Evolutionary conservation across 2,888 invertebrate species (phyloP).

Genomic region (Ariolimax columbianus): DNA sequence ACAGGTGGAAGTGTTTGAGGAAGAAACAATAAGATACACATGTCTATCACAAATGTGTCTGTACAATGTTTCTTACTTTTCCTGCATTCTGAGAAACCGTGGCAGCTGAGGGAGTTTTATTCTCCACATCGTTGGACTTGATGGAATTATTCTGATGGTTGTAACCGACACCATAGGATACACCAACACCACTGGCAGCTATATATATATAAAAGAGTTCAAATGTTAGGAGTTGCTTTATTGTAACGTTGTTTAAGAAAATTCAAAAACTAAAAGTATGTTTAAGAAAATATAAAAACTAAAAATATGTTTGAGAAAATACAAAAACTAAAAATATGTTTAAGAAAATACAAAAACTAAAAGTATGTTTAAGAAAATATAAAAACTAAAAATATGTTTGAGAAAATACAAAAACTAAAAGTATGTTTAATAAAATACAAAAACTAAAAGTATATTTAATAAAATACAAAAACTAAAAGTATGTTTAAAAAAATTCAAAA

Average conservation of each 20-base stretch:
- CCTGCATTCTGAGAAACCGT: constrained; percentile 21
- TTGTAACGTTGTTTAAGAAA: neutral
- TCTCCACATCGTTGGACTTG: constrained; percentile 44
- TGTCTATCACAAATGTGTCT: neutral
- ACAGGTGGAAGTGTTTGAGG: too few species aligned
- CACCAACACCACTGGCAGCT: constrained; percentile 75
- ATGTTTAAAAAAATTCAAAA: too few species aligned
- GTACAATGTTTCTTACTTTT: constrained; percentile 24
- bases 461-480: too few species aligned
- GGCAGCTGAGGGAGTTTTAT: constrained; percentile 26
- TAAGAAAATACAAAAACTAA: too few species aligned
- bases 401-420: too few species aligned
- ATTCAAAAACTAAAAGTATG: too few species aligned
- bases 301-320: too few species aligned
- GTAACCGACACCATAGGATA: constrained; percentile 64
- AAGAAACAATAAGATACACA: neutral
- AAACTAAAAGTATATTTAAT: too few species aligned
- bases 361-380: too few species aligned
- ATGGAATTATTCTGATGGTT: constrained; percentile 42
- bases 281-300: neutral
- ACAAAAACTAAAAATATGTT: too few species aligned
- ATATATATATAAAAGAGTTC: constrained; percentile 53
- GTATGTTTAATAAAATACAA: too few species aligned
- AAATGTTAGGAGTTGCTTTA: neutral
- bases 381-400: too few species aligned